Conservation (phyloP, 2,113 vertebrate genomes). For the Sinocyclocheilus grahami region DNA sequence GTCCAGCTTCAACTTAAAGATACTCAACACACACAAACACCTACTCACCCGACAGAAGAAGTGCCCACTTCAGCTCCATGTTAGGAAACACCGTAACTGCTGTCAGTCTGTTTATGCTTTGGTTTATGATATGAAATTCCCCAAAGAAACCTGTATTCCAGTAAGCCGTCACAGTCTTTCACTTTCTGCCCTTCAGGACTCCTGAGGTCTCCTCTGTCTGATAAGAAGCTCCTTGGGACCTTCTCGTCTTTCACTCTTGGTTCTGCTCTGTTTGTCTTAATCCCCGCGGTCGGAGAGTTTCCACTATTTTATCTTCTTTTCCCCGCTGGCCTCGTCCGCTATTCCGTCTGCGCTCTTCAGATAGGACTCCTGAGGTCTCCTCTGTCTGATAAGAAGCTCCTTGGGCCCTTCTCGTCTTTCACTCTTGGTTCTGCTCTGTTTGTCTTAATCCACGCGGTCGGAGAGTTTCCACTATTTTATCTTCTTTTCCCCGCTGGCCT, state of each 20-base stretch:
- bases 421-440: background rate
- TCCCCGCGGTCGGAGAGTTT: background rate
- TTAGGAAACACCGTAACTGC: background rate
- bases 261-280: background rate
- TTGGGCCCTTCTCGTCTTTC: background rate
- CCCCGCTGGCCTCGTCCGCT: background rate
- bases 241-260: slow-evolving; percentile 9
- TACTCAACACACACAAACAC: background rate
- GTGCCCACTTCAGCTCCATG: slow-evolving; percentile 14
- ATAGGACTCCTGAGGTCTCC: no score
- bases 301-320: background rate
- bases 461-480: background rate
- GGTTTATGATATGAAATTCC: background rate
- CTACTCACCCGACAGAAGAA: slow-evolving; percentile 45
- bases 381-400: no score
- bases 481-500: background rate
- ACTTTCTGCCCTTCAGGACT: no score
- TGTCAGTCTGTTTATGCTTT: background rate
- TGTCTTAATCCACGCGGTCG: background rate
- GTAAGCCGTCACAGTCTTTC: no score
- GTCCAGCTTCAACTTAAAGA: background rate
- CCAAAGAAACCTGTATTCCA: background rate
- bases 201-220: background rate
- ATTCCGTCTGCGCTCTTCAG: background rate
- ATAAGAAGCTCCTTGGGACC: background rate